Conservation (phyloP, 2,113 vertebrate genomes). For the Polypterus senegalus region DNA sequence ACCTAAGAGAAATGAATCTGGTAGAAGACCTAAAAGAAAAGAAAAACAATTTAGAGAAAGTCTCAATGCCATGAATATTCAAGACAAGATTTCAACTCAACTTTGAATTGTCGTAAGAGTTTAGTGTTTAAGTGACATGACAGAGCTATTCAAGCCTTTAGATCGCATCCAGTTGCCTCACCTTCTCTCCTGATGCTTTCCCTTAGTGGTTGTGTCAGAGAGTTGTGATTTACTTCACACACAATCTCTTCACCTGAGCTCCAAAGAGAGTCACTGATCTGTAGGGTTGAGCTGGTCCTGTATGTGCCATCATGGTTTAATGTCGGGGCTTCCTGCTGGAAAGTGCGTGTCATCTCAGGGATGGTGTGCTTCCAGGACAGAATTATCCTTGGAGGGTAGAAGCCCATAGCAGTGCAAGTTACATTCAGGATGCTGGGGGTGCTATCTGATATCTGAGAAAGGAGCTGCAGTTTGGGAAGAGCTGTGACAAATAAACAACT, state of each 20-base stretch:
- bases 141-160: too few species aligned
- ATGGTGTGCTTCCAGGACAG: not conserved
- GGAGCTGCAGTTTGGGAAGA: too few species aligned
- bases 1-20: too few species aligned
- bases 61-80: too few species aligned
- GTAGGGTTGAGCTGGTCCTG: not conserved
- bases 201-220: not conserved
- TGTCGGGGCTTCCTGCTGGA: not conserved
- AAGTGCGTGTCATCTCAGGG: not conserved
- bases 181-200: not conserved
- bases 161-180: not conserved
- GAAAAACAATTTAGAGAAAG: too few species aligned
- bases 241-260: not conserved
- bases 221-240: not conserved
- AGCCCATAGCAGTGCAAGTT: not conserved
- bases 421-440: not conserved
- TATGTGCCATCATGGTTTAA: not conserved
- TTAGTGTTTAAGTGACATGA: too few species aligned
- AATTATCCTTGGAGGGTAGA: not conserved
- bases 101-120: too few species aligned
- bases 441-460: too few species aligned
- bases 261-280: not conserved
- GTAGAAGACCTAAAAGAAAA: too few species aligned
- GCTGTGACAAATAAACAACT: too few species aligned
- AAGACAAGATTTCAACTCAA: too few species aligned